These are phyloP conservation scores for Caenorhabditis parvicauda DNA, from an alignment of 2,888 invertebrate genomes.

Conservation along the genomic window DNA sequence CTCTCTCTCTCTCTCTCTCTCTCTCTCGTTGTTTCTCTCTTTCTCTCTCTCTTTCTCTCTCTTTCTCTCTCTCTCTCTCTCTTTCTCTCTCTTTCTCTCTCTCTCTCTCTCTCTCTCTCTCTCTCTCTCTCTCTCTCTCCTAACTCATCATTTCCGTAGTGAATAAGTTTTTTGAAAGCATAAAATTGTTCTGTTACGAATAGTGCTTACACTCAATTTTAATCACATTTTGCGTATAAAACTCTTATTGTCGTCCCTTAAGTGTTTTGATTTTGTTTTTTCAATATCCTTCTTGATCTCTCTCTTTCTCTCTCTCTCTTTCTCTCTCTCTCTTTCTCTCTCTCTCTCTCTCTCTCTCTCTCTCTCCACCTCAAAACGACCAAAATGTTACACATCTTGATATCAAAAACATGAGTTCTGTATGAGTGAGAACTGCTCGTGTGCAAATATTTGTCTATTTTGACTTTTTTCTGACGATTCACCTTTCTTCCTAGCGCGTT, in stretches of 20 bases:
- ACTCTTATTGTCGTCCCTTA: neutral
- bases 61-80: neutral
- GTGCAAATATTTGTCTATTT: too few species aligned
- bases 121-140: neutral
- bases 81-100: neutral
- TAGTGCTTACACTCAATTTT: too few species aligned
- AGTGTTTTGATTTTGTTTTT: neutral
- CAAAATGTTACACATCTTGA: too few species aligned
- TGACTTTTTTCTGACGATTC: too few species aligned
- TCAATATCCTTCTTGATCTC: neutral
- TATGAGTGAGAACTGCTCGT: too few species aligned
- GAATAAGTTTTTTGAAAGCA: too few species aligned
- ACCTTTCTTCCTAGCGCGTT: too few species aligned
- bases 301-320: slow-evolving; percentile 5
- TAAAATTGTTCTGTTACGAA: too few species aligned
- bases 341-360: neutral
- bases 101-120: neutral
- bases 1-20: neutral
- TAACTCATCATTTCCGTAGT: slow-evolving; percentile 1
- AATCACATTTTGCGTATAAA: neutral
- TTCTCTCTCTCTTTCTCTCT: neutral
- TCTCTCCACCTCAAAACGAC: too few species aligned
- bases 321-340: slow-evolving; percentile 1
- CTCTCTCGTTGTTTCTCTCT: neutral
- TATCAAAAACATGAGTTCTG: too few species aligned